Evolutionary conservation across 2,797 vertebrate genomes (phyloP).

Genomic region (Pseudochirops corinnae): DNA sequence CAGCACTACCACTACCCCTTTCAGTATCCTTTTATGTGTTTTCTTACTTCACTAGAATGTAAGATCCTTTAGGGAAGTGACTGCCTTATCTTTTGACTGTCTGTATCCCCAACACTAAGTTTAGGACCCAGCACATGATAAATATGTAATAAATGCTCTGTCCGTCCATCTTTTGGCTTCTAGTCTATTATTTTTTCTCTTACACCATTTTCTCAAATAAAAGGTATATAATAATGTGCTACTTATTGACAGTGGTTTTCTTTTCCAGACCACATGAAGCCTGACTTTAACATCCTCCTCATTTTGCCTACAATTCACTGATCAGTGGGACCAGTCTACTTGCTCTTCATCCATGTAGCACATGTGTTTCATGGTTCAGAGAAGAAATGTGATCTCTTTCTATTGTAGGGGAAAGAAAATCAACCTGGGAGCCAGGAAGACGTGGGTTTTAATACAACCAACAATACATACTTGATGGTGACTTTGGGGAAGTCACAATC

Average conservation of each 20-base stretch:
- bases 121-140: not conserved
- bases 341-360: not conserved
- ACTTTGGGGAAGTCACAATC: not conserved
- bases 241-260: not conserved
- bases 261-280: not conserved
- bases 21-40: not conserved
- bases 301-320: not conserved
- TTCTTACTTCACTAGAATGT: rapidly evolving
- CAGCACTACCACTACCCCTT: not conserved
- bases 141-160: not conserved
- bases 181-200: not conserved
- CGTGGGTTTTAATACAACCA: not conserved
- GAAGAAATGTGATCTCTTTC: no score
- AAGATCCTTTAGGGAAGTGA: not conserved
- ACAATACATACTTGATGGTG: not conserved
- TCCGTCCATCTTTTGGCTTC: not conserved
- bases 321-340: not conserved
- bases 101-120: no score
- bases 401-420: not conserved
- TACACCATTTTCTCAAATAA: not conserved
- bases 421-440: not conserved
- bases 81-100: not conserved
- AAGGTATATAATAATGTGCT: not conserved
- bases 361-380: not conserved
- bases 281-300: not conserved